Evolutionary conservation across 1,140 invertebrate species (phyloP).

Genomic region (Nasonia longicornis): DNA sequence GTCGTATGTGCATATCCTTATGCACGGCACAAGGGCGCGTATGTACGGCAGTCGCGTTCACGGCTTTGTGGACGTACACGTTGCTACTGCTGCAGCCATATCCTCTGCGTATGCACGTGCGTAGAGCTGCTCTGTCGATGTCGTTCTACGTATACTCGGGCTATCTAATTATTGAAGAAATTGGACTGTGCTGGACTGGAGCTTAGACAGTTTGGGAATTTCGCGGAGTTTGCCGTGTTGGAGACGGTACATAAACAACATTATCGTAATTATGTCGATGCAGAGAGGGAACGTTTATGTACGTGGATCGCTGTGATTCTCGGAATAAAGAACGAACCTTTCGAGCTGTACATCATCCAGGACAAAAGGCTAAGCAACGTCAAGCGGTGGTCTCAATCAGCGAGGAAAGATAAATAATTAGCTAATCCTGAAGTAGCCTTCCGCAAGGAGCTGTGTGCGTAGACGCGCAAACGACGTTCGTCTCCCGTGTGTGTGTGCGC

Average conservation of each 20-base stretch:
- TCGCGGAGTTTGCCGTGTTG: not conserved
- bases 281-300: not conserved
- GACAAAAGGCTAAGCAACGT: too few relatives aligned
- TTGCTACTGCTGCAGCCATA: not conserved
- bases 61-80: not conserved
- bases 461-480: not conserved
- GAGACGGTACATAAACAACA: not conserved
- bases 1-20: not conserved
- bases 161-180: not conserved
- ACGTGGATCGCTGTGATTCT: too few relatives aligned
- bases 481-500: not conserved
- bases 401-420: not conserved
- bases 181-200: not conserved
- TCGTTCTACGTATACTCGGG: not conserved
- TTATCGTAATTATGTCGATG: not conserved
- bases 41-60: not conserved
- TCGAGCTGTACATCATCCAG: not conserved
- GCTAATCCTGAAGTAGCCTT: not conserved
- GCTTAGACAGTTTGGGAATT: not conserved
- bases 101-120: not conserved
- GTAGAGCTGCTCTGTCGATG: not conserved
- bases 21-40: not conserved
- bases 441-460: not conserved
- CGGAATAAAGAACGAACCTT: not conserved
- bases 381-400: not conserved